Percentiles rank a stretch among this genome's conserved stretches.
These are phyloP conservation scores for Rhynchomys soricoides DNA, from an alignment of 2,113 vertebrate genomes.

Conservation along the genomic window DNA sequence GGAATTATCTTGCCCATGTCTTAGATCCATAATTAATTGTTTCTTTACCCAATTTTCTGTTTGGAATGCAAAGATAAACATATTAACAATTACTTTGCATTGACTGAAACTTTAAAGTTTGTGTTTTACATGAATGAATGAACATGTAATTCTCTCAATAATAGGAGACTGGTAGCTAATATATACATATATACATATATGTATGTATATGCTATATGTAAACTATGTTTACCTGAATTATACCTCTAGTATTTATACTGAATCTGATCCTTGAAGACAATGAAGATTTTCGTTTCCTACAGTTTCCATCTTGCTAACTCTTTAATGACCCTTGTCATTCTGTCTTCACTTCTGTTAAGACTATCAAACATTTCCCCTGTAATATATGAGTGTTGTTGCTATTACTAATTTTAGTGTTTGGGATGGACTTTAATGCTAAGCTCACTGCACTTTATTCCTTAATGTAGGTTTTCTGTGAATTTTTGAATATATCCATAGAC, in stretches of 20 bases:
- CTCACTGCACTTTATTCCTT: not conserved
- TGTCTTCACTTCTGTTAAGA: not conserved
- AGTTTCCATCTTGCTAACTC: not conserved
- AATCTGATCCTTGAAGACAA: not conserved
- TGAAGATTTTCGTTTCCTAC: not conserved
- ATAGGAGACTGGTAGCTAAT: no score
- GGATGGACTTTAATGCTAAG: not conserved
- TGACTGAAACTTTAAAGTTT: not conserved
- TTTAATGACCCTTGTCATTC: not conserved
- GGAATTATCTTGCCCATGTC: not conserved
- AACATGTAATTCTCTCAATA: not conserved
- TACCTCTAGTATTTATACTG: not conserved
- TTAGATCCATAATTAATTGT: not conserved
- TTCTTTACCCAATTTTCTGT: not conserved
- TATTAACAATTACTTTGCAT: not conserved
- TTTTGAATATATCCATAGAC: not conserved
- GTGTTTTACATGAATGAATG: not conserved
- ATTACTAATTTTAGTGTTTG: not conserved
- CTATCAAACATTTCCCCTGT: not conserved
- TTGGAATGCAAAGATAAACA: not conserved
- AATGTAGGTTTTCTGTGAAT: not conserved
- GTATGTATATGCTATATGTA: not conserved
- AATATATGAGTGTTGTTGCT: no score
- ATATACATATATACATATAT: not conserved
- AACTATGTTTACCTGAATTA: not conserved